phyloP scores from a whole-genome alignment of 2,113 vertebrate genomes.

The Oostethus manadensis region DNA sequence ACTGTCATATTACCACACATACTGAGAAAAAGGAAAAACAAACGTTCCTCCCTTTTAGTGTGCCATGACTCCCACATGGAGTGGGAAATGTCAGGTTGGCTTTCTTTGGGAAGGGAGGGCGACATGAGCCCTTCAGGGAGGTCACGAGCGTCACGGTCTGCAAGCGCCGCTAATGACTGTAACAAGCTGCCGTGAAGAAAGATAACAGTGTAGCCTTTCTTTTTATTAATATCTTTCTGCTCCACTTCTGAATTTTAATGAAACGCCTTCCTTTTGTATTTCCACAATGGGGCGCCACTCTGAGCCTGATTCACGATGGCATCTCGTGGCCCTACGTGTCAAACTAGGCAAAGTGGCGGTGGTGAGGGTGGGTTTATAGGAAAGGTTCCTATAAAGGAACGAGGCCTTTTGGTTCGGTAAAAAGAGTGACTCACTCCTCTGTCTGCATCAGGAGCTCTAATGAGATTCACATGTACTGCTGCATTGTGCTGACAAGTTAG shows the following conservation, averaged over 20 bases:
- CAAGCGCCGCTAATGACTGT: conserved; percentile 55
- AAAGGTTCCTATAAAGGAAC: background rate
- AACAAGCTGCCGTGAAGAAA: conserved; percentile 51
- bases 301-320: background rate
- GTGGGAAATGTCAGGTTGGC: conserved; percentile 23
- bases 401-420: no score
- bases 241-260: conserved; percentile 23
- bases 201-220: conserved; percentile 38
- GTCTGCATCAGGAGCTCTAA: background rate
- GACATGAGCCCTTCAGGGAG: conserved; percentile 31
- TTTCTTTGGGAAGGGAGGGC: conserved; percentile 21
- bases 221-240: conserved; percentile 35
- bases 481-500: no score
- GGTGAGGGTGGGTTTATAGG: background rate
- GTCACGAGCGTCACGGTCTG: conserved; percentile 53
- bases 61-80: conserved; percentile 18
- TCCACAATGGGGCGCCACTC: background rate
- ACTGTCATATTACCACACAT: no score
- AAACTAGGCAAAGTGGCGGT: background rate
- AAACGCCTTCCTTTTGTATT: conserved; percentile 2
- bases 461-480: background rate
- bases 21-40: background rate
- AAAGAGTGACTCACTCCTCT: background rate
- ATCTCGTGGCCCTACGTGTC: background rate
- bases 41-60: conserved; percentile 8